A percentile compares a stretch with the other conserved stretches of the same genome.
These are phyloP conservation scores for Porites lutea DNA, from an alignment of 64 coral and sea anemone genomes.

Conservation along the genomic window DNA sequence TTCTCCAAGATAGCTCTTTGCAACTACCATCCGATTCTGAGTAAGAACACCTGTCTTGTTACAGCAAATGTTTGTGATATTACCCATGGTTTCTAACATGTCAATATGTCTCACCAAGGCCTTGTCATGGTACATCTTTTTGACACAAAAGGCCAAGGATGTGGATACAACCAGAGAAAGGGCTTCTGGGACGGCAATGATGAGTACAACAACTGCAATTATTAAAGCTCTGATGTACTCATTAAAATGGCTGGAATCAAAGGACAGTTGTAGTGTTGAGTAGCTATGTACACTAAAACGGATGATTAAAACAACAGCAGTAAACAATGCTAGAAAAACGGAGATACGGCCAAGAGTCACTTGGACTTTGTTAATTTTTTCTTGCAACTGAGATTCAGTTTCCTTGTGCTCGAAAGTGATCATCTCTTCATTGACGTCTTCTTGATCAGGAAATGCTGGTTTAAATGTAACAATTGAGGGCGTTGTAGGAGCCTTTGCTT, in stretches of 20 bases:
- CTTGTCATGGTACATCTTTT: slow-evolving; percentile 81
- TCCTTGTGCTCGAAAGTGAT: slow-evolving; percentile 41
- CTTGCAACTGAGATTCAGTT: slow-evolving; percentile 63
- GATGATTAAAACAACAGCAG: slow-evolving; percentile 76
- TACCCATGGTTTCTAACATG: slow-evolving; percentile 91
- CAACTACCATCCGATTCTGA: slow-evolving; percentile 81
- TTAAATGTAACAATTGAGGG: slow-evolving; percentile 25
- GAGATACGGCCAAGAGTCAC: slow-evolving; percentile 72
- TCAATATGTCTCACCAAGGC: slow-evolving; percentile 84
- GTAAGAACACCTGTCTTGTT: slow-evolving; percentile 96
- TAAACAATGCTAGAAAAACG: slow-evolving; percentile 58
- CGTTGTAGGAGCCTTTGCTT: slow-evolving; percentile 8
- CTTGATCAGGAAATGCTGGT: slow-evolving; percentile 10
- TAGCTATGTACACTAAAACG: slow-evolving; percentile 78
- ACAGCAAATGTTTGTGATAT: slow-evolving; percentile 87
- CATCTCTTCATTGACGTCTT: not conserved
- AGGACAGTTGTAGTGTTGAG: slow-evolving; percentile 28
- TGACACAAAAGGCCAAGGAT: slow-evolving; percentile 83
- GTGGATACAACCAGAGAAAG: slow-evolving; percentile 74
- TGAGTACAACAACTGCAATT: slow-evolving; percentile 87
- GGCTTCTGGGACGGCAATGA: slow-evolving; percentile 91
- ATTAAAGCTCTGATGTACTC: slow-evolving; percentile 87
- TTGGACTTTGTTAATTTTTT: slow-evolving; percentile 76
- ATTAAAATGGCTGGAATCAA: slow-evolving; percentile 74
- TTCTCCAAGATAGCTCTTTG: slow-evolving; percentile 76